These are phyloP conservation scores for Nothoprocta pentlandii DNA, from an alignment of 2,113 vertebrate genomes.

Conservation along the genomic window DNA sequence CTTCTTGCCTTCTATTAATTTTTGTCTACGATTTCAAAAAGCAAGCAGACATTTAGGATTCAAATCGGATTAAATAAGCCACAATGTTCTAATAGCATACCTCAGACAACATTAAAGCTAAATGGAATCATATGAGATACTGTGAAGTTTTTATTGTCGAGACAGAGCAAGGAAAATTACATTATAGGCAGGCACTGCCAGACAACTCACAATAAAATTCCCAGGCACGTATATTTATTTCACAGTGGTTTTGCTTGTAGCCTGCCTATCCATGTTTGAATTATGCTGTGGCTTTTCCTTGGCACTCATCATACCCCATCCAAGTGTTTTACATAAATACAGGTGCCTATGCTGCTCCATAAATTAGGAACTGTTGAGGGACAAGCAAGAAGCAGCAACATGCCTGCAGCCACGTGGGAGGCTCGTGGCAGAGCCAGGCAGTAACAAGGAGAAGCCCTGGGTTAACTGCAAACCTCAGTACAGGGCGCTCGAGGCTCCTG, in stretches of 20 bases:
- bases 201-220: constrained; percentile 30
- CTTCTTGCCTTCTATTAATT: neutral
- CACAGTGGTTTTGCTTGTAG: neutral
- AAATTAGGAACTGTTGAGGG: neutral
- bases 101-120: constrained; percentile 53
- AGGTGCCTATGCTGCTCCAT: neutral
- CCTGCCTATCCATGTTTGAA: neutral
- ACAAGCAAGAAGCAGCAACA: neutral
- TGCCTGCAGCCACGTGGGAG: neutral
- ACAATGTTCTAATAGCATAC: constrained; percentile 19
- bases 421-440: accelerated
- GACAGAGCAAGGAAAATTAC: constrained; percentile 58
- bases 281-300: neutral
- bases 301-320: neutral
- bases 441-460: neutral
- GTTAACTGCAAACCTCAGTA: neutral
- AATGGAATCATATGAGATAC: constrained; percentile 39
- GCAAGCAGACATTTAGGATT: constrained; percentile 19
- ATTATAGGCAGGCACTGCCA: constrained; percentile 38
- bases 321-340: neutral
- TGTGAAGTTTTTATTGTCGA: constrained; percentile 24
- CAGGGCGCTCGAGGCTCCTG: accelerated
- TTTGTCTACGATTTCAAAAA: neutral
- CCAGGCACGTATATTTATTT: neutral
- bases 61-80: neutral